A percentile compares a stretch with the other conserved stretches of the same genome.
phyloP scores from a whole-genome alignment of 2,797 vertebrate genomes.

The Intellagama lesueurii region DNA sequence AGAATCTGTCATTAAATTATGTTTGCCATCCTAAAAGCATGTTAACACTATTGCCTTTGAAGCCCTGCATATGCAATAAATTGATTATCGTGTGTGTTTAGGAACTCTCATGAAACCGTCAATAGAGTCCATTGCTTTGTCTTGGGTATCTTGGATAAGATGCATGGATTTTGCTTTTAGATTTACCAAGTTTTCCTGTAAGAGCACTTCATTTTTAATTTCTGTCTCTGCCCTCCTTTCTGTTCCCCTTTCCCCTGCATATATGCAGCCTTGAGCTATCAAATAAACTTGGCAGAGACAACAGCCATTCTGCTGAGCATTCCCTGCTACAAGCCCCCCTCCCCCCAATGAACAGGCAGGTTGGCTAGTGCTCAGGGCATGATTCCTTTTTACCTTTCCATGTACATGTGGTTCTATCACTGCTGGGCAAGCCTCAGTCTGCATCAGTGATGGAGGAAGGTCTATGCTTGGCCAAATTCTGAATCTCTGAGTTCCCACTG shows the following conservation, averaged over 20 bases:
- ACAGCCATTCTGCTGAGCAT: background rate
- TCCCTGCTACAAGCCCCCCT: background rate
- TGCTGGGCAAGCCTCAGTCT: slow-evolving; percentile 56
- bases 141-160: background rate
- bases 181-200: slow-evolving; percentile 5
- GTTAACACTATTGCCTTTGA: background rate
- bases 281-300: background rate
- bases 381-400: slow-evolving; percentile 43
- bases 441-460: slow-evolving; percentile 58
- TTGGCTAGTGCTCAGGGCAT: slow-evolving; percentile 47
- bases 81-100: background rate
- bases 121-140: slow-evolving; percentile 5
- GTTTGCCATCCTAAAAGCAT: background rate
- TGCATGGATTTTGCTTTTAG: slow-evolving; percentile 34
- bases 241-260: background rate
- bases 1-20: background rate
- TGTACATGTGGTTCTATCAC: slow-evolving; percentile 55
- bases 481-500: slow-evolving; percentile 61
- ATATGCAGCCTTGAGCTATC: fast-evolving
- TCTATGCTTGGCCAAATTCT: slow-evolving; percentile 66
- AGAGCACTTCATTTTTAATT: background rate
- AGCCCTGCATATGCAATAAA: background rate
- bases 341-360: slow-evolving; percentile 5
- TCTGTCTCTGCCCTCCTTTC: background rate
- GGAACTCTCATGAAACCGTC: background rate